Evolutionary conservation across 2,888 invertebrate genomes (phyloP).

Genomic region (Andrena marginata): DNA sequence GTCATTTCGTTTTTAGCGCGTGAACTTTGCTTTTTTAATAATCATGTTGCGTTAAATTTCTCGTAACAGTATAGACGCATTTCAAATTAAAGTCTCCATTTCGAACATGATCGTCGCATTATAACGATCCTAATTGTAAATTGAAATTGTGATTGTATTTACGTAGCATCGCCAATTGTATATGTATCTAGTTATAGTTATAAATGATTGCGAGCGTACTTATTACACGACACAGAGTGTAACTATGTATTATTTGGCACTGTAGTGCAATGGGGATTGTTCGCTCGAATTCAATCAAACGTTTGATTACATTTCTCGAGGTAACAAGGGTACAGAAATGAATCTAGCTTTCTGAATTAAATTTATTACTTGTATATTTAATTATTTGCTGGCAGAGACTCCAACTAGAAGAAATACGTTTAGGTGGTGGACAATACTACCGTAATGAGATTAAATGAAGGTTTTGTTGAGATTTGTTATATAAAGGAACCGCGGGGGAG

Average conservation of each 20-base stretch:
- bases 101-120: background rate
- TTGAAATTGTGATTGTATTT: constrained; percentile 30
- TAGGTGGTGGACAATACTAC: constrained; percentile 5
- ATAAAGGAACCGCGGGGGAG: background rate
- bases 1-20: constrained; percentile 10
- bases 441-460: constrained; percentile 2
- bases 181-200: constrained; percentile 24
- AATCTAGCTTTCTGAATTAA: background rate
- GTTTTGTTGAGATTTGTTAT: constrained; percentile 13
- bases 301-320: constrained; percentile 1
- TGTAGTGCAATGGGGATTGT: background rate
- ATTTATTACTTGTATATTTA: background rate
- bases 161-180: constrained; percentile 11
- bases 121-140: constrained; percentile 41
- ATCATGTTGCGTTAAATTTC: constrained; percentile 19
- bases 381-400: background rate
- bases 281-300: constrained; percentile 9
- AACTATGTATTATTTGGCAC: constrained; percentile 13
- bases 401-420: background rate
- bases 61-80: constrained; percentile 5
- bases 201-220: constrained; percentile 9
- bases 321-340: background rate
- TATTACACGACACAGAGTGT: constrained; percentile 3
- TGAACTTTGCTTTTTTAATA: constrained; percentile 21
- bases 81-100: constrained; percentile 19